These are phyloP conservation scores for Penelope pileata DNA, from an alignment of 2,113 vertebrate genomes.

Conservation along the genomic window DNA sequence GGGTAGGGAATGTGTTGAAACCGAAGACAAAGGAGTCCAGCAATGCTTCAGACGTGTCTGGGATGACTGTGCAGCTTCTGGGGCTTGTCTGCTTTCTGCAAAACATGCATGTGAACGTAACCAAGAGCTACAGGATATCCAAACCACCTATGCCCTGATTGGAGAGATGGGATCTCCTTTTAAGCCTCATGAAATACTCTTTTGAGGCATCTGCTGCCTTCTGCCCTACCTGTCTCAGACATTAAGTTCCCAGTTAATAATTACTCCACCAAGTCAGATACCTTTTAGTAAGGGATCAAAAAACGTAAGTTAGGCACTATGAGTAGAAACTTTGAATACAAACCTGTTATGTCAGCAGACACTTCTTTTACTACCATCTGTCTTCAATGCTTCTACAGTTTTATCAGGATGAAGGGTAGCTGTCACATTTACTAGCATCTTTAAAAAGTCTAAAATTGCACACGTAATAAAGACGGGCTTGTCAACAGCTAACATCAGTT, in stretches of 20 bases:
- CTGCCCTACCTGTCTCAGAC: neutral
- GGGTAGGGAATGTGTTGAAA: neutral
- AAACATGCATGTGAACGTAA: neutral
- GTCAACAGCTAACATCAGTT: neutral
- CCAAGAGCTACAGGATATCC: neutral
- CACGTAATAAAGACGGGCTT: neutral
- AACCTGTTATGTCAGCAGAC: neutral
- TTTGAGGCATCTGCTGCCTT: neutral
- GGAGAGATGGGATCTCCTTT: neutral
- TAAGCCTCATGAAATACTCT: neutral
- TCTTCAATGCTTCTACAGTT: neutral
- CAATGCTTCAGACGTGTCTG: neutral
- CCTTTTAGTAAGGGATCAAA: neutral
- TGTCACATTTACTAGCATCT: neutral
- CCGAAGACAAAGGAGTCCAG: neutral
- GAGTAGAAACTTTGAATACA: neutral
- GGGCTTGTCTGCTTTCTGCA: neutral
- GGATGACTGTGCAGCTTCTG: neutral
- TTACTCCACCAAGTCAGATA: neutral
- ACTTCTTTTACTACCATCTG: neutral
- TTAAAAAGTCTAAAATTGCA: neutral
- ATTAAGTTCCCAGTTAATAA: neutral
- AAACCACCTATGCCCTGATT: rapidly evolving
- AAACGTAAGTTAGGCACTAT: neutral
- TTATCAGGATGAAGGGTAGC: neutral